Percentiles rank a stretch among this genome's conserved stretches.
Conservation (phyloP, 2,888 invertebrate species). For the Lutraria lutraria region DNA sequence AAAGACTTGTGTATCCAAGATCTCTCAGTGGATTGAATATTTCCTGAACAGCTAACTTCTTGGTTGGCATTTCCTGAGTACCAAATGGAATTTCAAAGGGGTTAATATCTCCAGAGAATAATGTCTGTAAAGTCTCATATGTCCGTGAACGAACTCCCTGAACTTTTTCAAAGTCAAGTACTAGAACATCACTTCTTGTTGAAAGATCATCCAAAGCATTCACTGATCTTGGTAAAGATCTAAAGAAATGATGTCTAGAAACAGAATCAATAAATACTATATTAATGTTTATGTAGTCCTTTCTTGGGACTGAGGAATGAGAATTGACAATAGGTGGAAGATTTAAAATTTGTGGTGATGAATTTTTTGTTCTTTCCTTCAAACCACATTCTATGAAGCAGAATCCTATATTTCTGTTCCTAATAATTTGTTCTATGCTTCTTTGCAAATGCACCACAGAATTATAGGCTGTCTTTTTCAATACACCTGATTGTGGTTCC, state of each 20-base stretch:
- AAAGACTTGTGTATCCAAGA: slow-evolving; percentile 75
- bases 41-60: slow-evolving; percentile 67
- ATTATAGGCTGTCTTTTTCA: slow-evolving; percentile 8
- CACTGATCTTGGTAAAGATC: slow-evolving; percentile 77
- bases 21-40: slow-evolving; percentile 70
- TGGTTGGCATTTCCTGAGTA: slow-evolving; percentile 72
- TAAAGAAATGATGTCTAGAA: slow-evolving; percentile 79
- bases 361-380: neutral
- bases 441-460: slow-evolving; percentile 12
- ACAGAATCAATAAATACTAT: slow-evolving; percentile 80
- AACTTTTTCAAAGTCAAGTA: slow-evolving; percentile 79
- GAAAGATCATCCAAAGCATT: slow-evolving; percentile 64
- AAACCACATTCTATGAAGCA: slow-evolving; percentile 52
- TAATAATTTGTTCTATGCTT: slow-evolving; percentile 17
- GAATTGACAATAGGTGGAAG: slow-evolving; percentile 41
- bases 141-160: slow-evolving; percentile 80
- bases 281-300: slow-evolving; percentile 73
- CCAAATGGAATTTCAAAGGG: slow-evolving; percentile 76
- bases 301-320: neutral
- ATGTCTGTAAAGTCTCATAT: slow-evolving; percentile 78
- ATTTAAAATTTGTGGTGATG: slow-evolving; percentile 55
- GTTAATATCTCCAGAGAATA: slow-evolving; percentile 78
- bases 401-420: slow-evolving; percentile 38
- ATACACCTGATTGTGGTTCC: slow-evolving; percentile 30
- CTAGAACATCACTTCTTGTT: slow-evolving; percentile 29